phyloP scores from a whole-genome alignment of 2,797 vertebrate genomes.

The Phataginus tetradactyla region DNA sequence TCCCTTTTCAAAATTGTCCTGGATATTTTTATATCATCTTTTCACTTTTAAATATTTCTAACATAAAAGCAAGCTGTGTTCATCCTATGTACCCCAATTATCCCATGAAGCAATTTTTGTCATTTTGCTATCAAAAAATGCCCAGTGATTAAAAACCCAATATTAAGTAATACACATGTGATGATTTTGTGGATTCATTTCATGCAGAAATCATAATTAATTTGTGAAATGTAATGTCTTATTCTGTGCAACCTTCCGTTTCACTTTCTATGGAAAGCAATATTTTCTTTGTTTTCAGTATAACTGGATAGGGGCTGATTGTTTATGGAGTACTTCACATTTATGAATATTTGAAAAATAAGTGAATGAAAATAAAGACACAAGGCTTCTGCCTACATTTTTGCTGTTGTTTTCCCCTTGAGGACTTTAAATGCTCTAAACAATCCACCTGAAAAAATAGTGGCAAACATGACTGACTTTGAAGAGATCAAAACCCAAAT shows the following conservation, averaged over 20 bases:
- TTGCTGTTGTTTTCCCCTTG: background rate
- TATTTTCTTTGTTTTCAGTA: constrained; percentile 14
- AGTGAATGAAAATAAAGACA: background rate
- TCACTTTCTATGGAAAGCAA: background rate
- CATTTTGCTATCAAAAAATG: background rate
- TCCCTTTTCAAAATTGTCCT: background rate
- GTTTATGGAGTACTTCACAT: background rate
- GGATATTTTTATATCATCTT: constrained; percentile 14
- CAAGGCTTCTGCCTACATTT: background rate
- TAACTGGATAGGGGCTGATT: background rate
- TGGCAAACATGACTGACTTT: background rate
- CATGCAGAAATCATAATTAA: constrained; percentile 8
- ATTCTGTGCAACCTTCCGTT: background rate
- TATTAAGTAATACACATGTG: background rate
- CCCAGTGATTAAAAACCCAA: background rate
- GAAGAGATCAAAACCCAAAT: constrained; percentile 54
- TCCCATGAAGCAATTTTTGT: background rate
- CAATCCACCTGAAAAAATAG: background rate
- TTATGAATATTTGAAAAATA: constrained; percentile 42
- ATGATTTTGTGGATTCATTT: background rate
- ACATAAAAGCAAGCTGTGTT: background rate
- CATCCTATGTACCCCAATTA: background rate
- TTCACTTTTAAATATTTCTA: constrained; percentile 12
- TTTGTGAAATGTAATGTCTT: background rate
- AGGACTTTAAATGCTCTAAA: constrained; percentile 29